phyloP scores from a whole-genome alignment of 2,797 vertebrate species.

The Gambelia wislizenii region DNA sequence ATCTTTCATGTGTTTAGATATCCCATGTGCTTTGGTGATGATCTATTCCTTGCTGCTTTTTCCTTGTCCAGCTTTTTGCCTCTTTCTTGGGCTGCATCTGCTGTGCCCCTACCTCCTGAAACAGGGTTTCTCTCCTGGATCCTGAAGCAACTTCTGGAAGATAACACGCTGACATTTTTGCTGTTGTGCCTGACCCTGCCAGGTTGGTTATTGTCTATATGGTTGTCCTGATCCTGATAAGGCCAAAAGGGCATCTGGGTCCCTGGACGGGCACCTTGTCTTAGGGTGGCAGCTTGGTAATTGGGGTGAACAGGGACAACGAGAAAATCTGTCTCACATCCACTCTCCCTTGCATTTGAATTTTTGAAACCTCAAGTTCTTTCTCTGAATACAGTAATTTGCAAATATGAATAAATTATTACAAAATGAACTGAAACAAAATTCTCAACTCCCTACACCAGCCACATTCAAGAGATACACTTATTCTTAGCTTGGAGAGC shows the following conservation, averaged over 20 bases:
- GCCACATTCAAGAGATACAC: background rate
- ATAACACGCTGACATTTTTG: constrained; percentile 81
- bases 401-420: background rate
- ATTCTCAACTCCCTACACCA: background rate
- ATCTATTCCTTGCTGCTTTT: fast-evolving
- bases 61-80: constrained; percentile 73
- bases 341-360: background rate
- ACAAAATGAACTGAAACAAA: background rate
- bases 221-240: no score
- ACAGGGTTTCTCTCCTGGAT: constrained; percentile 76
- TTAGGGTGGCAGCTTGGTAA: background rate
- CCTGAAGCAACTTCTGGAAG: constrained; percentile 78
- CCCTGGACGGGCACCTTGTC: no score
- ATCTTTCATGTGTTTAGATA: background rate
- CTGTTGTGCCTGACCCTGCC: constrained; percentile 82
- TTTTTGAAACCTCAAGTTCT: background rate
- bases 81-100: constrained; percentile 61
- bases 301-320: background rate
- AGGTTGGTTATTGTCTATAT: constrained; percentile 72
- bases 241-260: background rate
- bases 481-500: background rate
- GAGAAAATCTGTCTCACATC: background rate
- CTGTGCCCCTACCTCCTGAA: background rate
- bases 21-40: background rate
- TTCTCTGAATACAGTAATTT: background rate